Percentiles rank a stretch among this genome's conserved stretches.
phyloP scores from a whole-genome alignment of 2,113 vertebrate species.

The Falco punctatus region DNA sequence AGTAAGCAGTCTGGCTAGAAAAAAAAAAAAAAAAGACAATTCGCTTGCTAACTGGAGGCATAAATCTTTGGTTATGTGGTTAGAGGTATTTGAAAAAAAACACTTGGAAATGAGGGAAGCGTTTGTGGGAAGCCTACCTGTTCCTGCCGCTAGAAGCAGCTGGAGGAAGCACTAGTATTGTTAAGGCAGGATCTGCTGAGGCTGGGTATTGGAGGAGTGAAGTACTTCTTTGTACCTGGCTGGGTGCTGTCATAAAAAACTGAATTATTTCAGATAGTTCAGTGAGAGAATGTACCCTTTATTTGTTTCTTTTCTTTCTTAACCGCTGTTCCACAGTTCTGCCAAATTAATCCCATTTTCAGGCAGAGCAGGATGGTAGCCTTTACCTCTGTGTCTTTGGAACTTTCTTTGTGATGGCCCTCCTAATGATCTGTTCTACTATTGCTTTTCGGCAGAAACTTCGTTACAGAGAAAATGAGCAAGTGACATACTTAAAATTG shows the following conservation, averaged over 20 bases:
- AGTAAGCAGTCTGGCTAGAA: not conserved
- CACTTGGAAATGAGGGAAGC: not conserved
- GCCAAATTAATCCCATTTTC: not conserved
- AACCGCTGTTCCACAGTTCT: not conserved
- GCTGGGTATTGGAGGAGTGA: not conserved
- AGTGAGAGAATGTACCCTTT: not conserved
- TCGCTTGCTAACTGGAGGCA: not conserved
- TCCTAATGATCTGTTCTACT: not conserved
- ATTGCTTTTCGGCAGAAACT: not conserved
- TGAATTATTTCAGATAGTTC: not conserved
- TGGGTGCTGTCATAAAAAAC: not conserved
- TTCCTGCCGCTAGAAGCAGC: not conserved
- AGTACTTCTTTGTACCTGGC: not conserved
- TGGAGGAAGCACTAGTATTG: not conserved
- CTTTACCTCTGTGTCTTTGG: not conserved
- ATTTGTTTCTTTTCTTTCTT: not conserved
- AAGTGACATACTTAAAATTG: rapidly evolving
- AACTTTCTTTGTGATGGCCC: not conserved
- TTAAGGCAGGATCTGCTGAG: not conserved
- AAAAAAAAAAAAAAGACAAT: not conserved
- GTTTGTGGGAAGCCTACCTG: not conserved
- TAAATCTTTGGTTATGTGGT: constrained; percentile 23
- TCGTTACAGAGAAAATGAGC: rapidly evolving
- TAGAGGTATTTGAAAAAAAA: not conserved
- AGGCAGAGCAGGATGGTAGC: not conserved